These are phyloP conservation scores for Brotula barbata DNA, from an alignment of 2,797 vertebrate genomes.

Conservation along the genomic window DNA sequence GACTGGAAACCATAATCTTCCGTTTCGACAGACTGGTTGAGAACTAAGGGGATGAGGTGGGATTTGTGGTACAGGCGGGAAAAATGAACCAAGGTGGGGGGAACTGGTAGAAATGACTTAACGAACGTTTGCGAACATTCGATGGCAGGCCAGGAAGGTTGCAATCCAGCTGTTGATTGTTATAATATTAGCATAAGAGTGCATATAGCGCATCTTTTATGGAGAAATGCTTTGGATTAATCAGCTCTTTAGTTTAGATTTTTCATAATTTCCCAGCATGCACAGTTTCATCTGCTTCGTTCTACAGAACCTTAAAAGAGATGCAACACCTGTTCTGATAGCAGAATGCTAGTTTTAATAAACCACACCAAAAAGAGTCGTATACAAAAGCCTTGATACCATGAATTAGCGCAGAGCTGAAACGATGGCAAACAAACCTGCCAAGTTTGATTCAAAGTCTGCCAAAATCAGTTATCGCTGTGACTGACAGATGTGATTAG, in stretches of 20 bases:
- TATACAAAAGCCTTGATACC: too few species aligned
- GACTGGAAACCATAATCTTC: conserved; percentile 21
- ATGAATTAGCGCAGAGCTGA: too few species aligned
- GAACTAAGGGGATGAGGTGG: neutral
- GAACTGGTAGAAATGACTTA: conserved; percentile 66
- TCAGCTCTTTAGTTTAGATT: neutral
- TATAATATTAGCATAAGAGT: conserved; percentile 8
- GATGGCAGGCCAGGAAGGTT: conserved; percentile 34
- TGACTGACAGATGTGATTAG: too few species aligned
- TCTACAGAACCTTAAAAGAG: neutral
- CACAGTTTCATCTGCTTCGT: neutral
- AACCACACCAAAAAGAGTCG: too few species aligned
- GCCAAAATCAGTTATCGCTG: too few species aligned
- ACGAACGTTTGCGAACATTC: conserved; percentile 56
- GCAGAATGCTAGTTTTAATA: too few species aligned
- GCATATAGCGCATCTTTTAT: neutral
- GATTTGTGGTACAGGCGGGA: neutral
- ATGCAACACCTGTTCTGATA: too few species aligned
- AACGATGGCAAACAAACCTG: too few species aligned
- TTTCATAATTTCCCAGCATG: neutral
- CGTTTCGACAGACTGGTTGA: conserved; percentile 23
- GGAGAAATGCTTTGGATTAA: conserved; percentile 12
- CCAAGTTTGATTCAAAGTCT: too few species aligned
- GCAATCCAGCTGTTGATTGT: conserved; percentile 41
- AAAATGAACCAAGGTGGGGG: conserved; percentile 19